Base-by-base conservation (phyloP, 2,797 vertebrate genomes). In the Poeciliopsis turneri region DNA sequence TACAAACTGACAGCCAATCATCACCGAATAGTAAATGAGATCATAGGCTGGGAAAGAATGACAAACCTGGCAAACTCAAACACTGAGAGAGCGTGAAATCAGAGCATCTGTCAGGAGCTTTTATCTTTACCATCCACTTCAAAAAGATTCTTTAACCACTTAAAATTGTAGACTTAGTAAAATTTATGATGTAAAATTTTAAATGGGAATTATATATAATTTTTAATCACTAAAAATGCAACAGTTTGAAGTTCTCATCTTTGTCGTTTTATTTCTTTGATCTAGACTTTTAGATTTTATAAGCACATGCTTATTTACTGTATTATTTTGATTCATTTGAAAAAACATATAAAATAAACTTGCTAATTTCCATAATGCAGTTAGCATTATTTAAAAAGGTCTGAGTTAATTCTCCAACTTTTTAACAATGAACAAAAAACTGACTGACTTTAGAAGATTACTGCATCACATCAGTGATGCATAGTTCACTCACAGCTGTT, bases 401-500 rank as follows among this genome's bases (percentile, higher is more conserved):
- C 61, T 11, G 9, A 23, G 7, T 12, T 66, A 66, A 39, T 39
- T 41, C 15, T 51, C 61, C 72, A 73, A 10, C 20, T 53, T 46
- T 47, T 70, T 25, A 46, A 41, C 30, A 73, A 30, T 49, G 80
- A 64, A 61, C 28, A 12, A 20, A 45, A 4, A 13, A 75, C 36
- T 33, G 20, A 11, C 20, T 23, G 20, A 30, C 41, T 39, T 36
- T 59, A 76, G 68, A 55, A 72, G 66, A 72, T 73, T 77, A 12
- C 88, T 91, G 92, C 79, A 53, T 83, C 75, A 81, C 66, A 82
- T 94, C 92, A 93, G 89, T 43, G 1, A 90, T 86, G 91, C 92
- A 87, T 89, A 84, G 87, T 90, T 92, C 73, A 45, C 36, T 36
- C 71, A 39, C 90, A 92, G 87, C 91, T 93, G 93, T 81, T 49